phyloP scores from a whole-genome alignment of 2,888 invertebrate genomes.

The Ashinkailepas kermadecensis region DNA sequence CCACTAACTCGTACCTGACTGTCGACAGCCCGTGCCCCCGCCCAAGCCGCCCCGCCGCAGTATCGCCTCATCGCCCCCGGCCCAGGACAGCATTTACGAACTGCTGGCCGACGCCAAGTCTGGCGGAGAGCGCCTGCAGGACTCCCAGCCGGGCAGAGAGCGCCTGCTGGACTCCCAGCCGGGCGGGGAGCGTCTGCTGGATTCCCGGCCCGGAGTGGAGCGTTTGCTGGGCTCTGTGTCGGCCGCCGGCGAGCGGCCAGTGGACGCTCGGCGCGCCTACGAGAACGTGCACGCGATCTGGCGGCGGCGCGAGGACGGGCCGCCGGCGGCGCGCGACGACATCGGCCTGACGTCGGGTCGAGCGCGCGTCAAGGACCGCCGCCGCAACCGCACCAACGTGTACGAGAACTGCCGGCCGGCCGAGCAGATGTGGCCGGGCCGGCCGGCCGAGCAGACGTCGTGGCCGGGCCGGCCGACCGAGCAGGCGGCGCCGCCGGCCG shows the following conservation, averaged over 20 bases:
- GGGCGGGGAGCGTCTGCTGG: not conserved
- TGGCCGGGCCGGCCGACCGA: not conserved
- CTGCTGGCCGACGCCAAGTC: not conserved
- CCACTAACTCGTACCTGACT: not conserved
- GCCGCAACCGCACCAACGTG: not conserved
- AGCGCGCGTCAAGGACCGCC: not conserved
- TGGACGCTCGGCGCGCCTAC: not conserved
- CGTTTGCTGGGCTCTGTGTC: no score
- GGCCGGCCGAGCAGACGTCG: not conserved
- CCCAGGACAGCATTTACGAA: conserved; percentile 29
- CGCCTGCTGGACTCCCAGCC: no score
- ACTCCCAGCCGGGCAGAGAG: no score
- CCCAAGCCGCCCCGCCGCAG: conserved; percentile 34
- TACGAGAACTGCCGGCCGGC: conserved; percentile 14
- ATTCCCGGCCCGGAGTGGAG: no score
- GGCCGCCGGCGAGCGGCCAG: not conserved
- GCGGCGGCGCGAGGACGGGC: not conserved
- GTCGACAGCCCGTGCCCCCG: conserved; percentile 30
- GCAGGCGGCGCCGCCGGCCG: not conserved
- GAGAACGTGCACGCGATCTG: conserved; percentile 14
- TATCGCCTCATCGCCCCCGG: conserved; percentile 33
- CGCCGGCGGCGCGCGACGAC: not conserved
- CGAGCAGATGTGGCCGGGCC: not conserved
- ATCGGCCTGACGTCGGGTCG: not conserved
- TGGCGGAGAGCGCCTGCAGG: not conserved